phyloP scores from a whole-genome alignment of 2,113 vertebrate genomes.

The Hippocampus zosterae region DNA sequence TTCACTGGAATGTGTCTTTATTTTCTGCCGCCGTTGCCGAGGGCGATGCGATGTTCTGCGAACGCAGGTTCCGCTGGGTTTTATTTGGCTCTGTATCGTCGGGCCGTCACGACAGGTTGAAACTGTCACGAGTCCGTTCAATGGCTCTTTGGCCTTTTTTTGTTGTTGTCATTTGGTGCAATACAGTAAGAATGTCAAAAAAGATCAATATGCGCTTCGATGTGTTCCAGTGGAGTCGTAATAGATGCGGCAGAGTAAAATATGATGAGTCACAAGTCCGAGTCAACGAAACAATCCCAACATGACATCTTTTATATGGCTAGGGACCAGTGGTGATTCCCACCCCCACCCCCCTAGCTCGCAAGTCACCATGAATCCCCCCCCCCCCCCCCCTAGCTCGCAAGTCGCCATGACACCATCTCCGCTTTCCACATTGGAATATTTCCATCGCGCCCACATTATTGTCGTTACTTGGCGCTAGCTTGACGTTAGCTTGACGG shows the following conservation, averaged over 20 bases:
- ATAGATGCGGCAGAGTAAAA: neutral
- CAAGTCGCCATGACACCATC: too few species aligned
- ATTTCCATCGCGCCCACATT: too few species aligned
- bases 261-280: neutral
- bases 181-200: neutral
- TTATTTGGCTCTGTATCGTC: slow-evolving; percentile 7
- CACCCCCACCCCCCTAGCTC: too few species aligned
- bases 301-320: too few species aligned
- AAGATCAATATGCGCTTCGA: neutral
- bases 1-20: slow-evolving; percentile 44
- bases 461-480: too few species aligned
- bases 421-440: too few species aligned
- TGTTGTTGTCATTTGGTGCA: too few species aligned
- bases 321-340: too few species aligned
- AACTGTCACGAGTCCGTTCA: neutral
- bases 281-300: too few species aligned
- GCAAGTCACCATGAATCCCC: too few species aligned
- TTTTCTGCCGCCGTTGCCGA: slow-evolving; percentile 22
- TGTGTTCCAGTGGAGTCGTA: neutral
- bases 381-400: too few species aligned
- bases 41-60: slow-evolving; percentile 28
- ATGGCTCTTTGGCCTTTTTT: neutral
- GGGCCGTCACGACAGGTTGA: neutral
- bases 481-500: neutral
- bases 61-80: slow-evolving; percentile 17